phyloP scores from a whole-genome alignment of 2,113 vertebrate genomes.

The Cyrtonyx montezumae region DNA sequence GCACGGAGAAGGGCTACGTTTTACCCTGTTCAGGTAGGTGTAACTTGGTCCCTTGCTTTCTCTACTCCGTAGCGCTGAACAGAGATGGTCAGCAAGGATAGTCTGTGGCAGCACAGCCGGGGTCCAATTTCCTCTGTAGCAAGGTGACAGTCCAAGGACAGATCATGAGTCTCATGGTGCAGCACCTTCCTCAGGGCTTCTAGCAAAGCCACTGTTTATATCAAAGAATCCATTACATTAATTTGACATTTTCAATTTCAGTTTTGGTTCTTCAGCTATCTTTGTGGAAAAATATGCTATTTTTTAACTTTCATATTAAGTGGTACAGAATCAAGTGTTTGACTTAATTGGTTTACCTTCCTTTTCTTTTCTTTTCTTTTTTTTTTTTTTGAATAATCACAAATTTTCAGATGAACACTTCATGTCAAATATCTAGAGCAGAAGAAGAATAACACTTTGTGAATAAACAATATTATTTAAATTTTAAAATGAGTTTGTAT shows the following conservation, averaged over 20 bases:
- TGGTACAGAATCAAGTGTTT: constrained; percentile 24
- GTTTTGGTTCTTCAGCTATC: not conserved
- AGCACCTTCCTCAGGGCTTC: not conserved
- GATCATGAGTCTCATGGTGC: not conserved
- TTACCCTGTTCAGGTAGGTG: not conserved
- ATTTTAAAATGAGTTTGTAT: constrained; percentile 29
- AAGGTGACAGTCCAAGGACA: not conserved
- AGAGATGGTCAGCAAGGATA: not conserved
- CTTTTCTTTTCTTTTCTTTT: constrained; percentile 2
- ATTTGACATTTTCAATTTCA: not conserved
- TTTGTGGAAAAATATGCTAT: not conserved
- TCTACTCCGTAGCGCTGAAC: not conserved
- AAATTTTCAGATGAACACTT: constrained; percentile 62
- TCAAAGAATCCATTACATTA: not conserved
- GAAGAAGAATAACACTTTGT: constrained; percentile 25
- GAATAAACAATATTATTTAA: constrained; percentile 41
- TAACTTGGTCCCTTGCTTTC: not conserved
- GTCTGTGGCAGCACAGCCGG: not conserved
- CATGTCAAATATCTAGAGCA: constrained; percentile 52
- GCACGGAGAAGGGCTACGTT: not conserved
- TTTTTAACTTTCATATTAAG: constrained; percentile 15
- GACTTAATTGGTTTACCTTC: not conserved
- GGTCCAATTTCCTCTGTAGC: not conserved
- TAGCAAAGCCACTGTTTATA: not conserved
- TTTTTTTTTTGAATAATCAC: constrained; percentile 59